Evolutionary conservation across 2,797 vertebrate genomes (phyloP), one percentile per base, ranked within the genome.

Genomic region (Antrozous pallidus): DNA sequence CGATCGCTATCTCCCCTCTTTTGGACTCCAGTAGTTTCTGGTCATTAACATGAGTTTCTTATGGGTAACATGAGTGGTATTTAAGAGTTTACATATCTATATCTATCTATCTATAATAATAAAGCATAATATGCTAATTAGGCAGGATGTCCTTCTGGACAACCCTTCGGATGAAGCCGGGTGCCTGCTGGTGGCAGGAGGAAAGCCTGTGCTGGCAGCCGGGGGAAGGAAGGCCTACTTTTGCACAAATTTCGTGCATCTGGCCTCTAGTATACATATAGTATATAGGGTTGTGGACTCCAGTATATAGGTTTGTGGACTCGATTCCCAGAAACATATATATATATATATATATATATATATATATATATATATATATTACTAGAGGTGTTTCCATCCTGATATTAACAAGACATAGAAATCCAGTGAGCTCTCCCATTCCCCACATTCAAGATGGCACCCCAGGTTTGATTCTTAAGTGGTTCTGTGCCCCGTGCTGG

Each of bases 31-130:
- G 51, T 79, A 36, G 24, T 70, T 84, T 93, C 80, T 73, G 12
- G 17, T 85, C n/a, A 79, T 71, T 85, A 70, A 79, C 31, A 42
- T 78, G 1, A 61, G 16, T 38, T 84, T 94, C 71, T 54, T 24
- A 8, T 5, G 56, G 26, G 49, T 40, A 33, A 70, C 28, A 83
- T 40, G 40, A 70, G 33, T 31, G 36, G 28, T 70, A 12, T 83
- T 75, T 93, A 93, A 93, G 51, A 69, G 45, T 54, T 54, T 22
- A 54, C 51, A n/a, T n/a, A n/a, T n/a, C n/a, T n/a, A n/a, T n/a
- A n/a, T n/a, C n/a, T n/a, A n/a, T n/a, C n/a, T n/a, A n/a, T n/a
- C n/a, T n/a, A n/a, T n/a, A 54, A 54, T 54, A 18, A 20, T 22
- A 22, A 24, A 24, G 51, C 3, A 3, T 10, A 54, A 54, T 54